Base-by-base conservation (phyloP, 2,113 vertebrate genomes). In the Cottus gobio region DNA sequence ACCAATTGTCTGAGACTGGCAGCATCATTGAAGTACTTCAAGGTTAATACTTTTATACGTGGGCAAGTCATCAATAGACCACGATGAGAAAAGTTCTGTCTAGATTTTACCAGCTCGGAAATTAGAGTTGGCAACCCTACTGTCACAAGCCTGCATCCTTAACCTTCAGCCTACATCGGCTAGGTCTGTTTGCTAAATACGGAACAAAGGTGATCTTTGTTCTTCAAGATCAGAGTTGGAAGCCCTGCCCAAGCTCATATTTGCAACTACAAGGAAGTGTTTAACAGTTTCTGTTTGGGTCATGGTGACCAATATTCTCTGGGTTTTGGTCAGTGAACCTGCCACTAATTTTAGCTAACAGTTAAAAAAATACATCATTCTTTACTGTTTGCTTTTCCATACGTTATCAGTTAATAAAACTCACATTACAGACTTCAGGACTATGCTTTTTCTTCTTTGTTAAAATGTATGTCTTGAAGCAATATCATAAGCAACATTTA, bases 161-260 rank as follows among this genome's bases (percentile, higher is more conserved):
- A 77, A 83, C 75, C 78, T 63, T 56, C 74, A 61, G 75, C 60
- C 46, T 68, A 74, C 64, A 74, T 79, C 67, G 57, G 68, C 11
- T 67, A 28, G 63, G 62, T 24, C 39, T 42, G 36, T 75, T 79
- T 68, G 34, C 65, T 77, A 60, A 58, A 48, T 57, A 73, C 1
- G 1, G 42, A 80, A 90, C 77, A 90, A 82, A 71, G 62, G 75
- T 60, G 13, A 72, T 83, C 83, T 88, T 89, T 91, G 86, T 89
- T 34, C 82, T 73, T 71, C 30, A 18, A 63, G 2, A 54, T 36
- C 28, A 46, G 54, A 52, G 61, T 11, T 34, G 70, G 24, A 37
- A 31, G 71, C 15, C 54, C 18, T 44, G 79, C 28, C 50, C 22
- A 46, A 44, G 54, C 77, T 77, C 36, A 67, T 75, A 36, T 77